Evolutionary conservation across 1,140 invertebrate genomes (phyloP), one percentile per base, ranked within the genome.

Genomic region (Gryllus bimaculatus): DNA sequence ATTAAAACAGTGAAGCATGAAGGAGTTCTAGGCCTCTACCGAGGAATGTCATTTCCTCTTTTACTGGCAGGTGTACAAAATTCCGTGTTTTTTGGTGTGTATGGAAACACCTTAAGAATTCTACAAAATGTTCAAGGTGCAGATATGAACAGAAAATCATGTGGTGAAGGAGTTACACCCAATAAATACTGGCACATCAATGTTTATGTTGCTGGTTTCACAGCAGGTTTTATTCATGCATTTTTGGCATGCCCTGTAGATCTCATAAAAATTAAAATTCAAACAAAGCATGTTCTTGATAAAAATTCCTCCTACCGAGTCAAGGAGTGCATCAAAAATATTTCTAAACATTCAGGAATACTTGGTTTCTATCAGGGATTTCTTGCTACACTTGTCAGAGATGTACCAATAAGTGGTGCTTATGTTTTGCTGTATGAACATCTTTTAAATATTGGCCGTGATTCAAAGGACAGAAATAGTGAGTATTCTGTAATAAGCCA

Each of bases 11-110:
- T 87, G 48, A 85, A 84, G 81, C 84, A 86, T 81, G 86, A 88
- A 82, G 84, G 87, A 81, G 87, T 89, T 66, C 18, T 85, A 83
- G 93, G 92, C 48, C 91, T 92, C 82, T 94, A 90, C 84, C 90
- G 91, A 83, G 93, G 93, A 8, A 87, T 94, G 87, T 85, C 89
- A 48, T 91, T 90, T 81, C 93, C 93, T 0, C 82, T 93, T 8
- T 80, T 93, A 12, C 88, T 90, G 8, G 89, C 90, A 79, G 93
- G 92, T 4, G 86, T 88, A 7, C 85, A 92, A n/a, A 93, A 94
- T 85, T 90, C 93, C 7, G 82, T 93, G 8, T 91, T 92, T 82
- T 95, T 95, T 82, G 92, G 92, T 73, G 88, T 90, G 74, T 93
- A 93, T 82, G 91, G 89, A 13, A 88, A 88, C 79, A 86, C 86